Percentiles rank a stretch among this genome's conserved stretches.
phyloP scores from a whole-genome alignment of 1,140 invertebrate species.

The Phymorhynchus buccinoides region DNA sequence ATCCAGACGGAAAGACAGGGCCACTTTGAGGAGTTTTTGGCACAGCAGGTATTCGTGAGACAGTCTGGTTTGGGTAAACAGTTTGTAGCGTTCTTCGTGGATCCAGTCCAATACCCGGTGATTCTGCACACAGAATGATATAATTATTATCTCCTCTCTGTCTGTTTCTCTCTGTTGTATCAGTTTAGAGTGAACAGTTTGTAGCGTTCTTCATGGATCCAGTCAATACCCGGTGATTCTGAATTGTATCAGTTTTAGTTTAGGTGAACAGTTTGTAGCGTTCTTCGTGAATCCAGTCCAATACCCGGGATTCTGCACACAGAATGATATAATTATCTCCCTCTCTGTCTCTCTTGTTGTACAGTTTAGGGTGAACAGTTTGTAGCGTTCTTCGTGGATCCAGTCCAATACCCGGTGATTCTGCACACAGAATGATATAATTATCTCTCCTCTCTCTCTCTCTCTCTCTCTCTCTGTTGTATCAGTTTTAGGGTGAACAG shows the following conservation, averaged over 20 bases:
- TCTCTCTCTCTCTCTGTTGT: too few species aligned
- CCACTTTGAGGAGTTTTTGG: background rate
- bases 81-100: background rate
- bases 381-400: background rate
- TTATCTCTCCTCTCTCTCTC: too few species aligned
- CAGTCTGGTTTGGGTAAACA: conserved; percentile 4
- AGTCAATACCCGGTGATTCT: too few species aligned
- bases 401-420: background rate
- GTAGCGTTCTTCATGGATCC: too few species aligned
- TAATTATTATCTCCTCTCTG: too few species aligned
- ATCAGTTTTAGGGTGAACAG: too few species aligned
- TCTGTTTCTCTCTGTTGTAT: too few species aligned
- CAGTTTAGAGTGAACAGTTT: too few species aligned
- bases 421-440: background rate
- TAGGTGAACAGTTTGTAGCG: background rate
- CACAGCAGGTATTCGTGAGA: conserved; percentile 21
- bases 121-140: background rate
- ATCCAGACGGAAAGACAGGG: background rate
- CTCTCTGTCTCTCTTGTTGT: too few species aligned
- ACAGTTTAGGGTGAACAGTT: background rate
- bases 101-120: background rate
- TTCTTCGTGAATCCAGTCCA: background rate
- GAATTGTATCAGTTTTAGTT: too few species aligned
- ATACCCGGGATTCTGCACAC: background rate
- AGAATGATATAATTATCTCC: too few species aligned